phyloP scores from a whole-genome alignment of 2,888 invertebrate genomes.

The Sinodicranocentrus sp. region DNA sequence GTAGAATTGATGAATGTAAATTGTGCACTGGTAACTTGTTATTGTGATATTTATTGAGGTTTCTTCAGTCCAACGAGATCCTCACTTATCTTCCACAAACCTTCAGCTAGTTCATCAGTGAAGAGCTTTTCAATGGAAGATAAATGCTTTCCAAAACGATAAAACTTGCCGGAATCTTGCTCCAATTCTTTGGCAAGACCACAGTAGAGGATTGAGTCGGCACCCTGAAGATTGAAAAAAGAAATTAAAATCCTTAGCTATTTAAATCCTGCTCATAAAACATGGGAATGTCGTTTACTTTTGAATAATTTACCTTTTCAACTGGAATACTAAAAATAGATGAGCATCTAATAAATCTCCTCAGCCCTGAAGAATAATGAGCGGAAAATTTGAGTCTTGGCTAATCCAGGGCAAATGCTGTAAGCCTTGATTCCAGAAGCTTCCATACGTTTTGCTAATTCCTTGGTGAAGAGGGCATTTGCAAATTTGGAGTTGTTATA shows the following conservation, averaged over 20 bases:
- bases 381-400: slow-evolving; percentile 87
- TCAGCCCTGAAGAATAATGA: slow-evolving; percentile 77
- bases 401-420: slow-evolving; percentile 88
- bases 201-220: slow-evolving; percentile 89
- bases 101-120: slow-evolving; percentile 82
- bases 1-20: neutral
- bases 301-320: slow-evolving; percentile 51
- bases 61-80: slow-evolving; percentile 84
- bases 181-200: slow-evolving; percentile 85
- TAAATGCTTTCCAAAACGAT: slow-evolving; percentile 81
- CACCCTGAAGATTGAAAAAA: slow-evolving; percentile 81
- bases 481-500: slow-evolving; percentile 89
- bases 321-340: slow-evolving; percentile 57
- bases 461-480: slow-evolving; percentile 85
- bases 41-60: neutral
- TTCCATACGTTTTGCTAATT: slow-evolving; percentile 82
- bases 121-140: slow-evolving; percentile 58
- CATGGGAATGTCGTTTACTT: too few relatives aligned
- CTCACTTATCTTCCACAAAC: slow-evolving; percentile 88
- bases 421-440: slow-evolving; percentile 83
- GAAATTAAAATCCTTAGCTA: neutral
- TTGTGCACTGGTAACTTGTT: neutral
- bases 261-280: too few relatives aligned
- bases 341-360: slow-evolving; percentile 35
- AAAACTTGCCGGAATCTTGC: slow-evolving; percentile 86